Conservation (phyloP, 2,888 invertebrate species). For the Aphodius sticticus region DNA sequence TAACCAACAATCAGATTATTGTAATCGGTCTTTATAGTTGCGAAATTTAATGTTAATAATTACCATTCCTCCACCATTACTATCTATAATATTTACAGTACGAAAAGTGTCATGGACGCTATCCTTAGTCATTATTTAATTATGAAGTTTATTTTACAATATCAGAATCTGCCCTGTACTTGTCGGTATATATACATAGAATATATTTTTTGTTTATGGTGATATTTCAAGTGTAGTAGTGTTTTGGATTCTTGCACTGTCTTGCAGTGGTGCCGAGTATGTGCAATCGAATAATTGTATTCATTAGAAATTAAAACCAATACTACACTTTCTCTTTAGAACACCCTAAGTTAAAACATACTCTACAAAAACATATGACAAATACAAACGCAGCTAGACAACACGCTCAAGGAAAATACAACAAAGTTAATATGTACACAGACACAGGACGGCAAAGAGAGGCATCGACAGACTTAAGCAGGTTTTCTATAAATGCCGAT, state of each 20-base stretch:
- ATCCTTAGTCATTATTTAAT: background rate
- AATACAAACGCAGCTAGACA: background rate
- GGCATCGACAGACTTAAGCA: slow-evolving; percentile 8
- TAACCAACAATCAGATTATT: background rate
- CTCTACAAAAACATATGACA: background rate
- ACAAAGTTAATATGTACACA: slow-evolving; percentile 15
- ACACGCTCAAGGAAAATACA: background rate
- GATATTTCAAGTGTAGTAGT: no score
- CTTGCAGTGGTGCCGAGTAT: no score
- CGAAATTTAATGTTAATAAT: background rate
- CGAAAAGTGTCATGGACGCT: background rate
- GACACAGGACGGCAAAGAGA: slow-evolving; percentile 6
- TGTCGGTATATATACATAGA: background rate
- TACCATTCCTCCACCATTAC: background rate
- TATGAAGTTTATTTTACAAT: background rate
- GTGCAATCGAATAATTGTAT: no score
- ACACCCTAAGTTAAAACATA: background rate
- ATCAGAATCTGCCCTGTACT: background rate
- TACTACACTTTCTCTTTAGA: no score
- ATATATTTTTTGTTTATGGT: no score
- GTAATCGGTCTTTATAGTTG: background rate
- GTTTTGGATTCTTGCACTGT: no score
- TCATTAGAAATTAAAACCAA: no score
- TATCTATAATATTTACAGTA: slow-evolving; percentile 4
- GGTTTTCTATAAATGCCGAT: slow-evolving; percentile 61